phyloP scores from a whole-genome alignment of 2,797 vertebrate species.

The Lepus townsendii region DNA sequence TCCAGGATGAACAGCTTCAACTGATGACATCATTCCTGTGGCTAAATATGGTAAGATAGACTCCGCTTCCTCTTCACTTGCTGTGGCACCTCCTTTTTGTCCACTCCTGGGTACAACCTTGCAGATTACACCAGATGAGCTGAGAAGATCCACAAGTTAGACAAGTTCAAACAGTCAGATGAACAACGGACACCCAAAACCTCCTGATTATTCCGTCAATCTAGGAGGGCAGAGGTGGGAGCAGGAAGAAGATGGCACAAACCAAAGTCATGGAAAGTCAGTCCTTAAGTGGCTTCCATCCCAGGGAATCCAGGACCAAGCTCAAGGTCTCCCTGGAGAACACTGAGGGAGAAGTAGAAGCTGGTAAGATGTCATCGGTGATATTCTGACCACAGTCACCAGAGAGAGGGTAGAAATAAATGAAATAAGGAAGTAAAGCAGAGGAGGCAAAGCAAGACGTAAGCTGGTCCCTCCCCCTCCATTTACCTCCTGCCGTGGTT shows the following conservation, averaged over 20 bases:
- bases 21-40: constrained; percentile 92
- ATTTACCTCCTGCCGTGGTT: neutral
- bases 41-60: constrained; percentile 87
- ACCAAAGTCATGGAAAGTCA: neutral
- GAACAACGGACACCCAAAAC: constrained; percentile 10
- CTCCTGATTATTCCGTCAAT: constrained; percentile 17
- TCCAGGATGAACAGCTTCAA: constrained; percentile 92
- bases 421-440: neutral
- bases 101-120: neutral
- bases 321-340: constrained; percentile 22
- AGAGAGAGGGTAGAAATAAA: neutral
- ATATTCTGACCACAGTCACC: neutral
- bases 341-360: neutral
- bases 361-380: neutral
- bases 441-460: neutral
- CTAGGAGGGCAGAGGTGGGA: neutral
- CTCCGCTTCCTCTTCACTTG: neutral
- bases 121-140: neutral
- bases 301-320: neutral
- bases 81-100: neutral
- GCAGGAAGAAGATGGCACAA: neutral
- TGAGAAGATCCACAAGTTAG: neutral
- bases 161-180: neutral
- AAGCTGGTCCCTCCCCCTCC: neutral
- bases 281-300: neutral